A percentile compares a stretch with the other conserved stretches of the same genome.
Conservation (phyloP, 64 coral and sea anemone genomes). For the Actinia equina region DNA sequence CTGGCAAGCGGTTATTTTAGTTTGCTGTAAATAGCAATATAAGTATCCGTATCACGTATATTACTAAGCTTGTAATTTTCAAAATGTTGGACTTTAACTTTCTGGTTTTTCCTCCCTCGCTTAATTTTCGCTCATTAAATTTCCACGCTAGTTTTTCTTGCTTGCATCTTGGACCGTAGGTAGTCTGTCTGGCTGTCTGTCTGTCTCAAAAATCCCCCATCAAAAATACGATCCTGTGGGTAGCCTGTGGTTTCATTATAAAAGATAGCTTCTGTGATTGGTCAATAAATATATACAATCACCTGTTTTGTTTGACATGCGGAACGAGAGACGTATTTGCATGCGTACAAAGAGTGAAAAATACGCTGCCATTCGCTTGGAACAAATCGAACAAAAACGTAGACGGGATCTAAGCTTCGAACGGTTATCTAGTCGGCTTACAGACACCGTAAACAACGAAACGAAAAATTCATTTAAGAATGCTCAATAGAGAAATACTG, state of each 20-base stretch:
- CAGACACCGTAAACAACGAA: background rate
- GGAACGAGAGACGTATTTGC: background rate
- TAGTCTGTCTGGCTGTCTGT: background rate
- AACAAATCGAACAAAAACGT: slow-evolving; percentile 1
- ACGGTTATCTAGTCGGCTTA: background rate
- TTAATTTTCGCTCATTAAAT: too few relatives aligned
- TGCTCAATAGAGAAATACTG: background rate
- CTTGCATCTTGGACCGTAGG: background rate
- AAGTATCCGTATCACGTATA: too few relatives aligned
- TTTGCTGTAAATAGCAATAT: too few relatives aligned
- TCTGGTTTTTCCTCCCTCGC: too few relatives aligned
- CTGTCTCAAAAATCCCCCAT: background rate
- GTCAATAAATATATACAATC: background rate
- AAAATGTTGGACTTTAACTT: too few relatives aligned
- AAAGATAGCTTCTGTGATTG: background rate
- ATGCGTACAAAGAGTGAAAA: background rate
- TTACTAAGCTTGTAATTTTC: too few relatives aligned
- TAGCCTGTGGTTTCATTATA: background rate
- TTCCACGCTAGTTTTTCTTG: too few relatives aligned
- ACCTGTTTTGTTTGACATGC: slow-evolving; percentile 7
- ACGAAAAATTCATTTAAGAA: background rate
- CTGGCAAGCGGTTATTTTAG: too few relatives aligned
- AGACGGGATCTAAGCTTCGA: background rate
- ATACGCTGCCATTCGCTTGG: background rate
- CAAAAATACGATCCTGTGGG: background rate